Evolutionary conservation across 1,140 invertebrate species (phyloP).

Genomic region (Tetragnatha versicolor): DNA sequence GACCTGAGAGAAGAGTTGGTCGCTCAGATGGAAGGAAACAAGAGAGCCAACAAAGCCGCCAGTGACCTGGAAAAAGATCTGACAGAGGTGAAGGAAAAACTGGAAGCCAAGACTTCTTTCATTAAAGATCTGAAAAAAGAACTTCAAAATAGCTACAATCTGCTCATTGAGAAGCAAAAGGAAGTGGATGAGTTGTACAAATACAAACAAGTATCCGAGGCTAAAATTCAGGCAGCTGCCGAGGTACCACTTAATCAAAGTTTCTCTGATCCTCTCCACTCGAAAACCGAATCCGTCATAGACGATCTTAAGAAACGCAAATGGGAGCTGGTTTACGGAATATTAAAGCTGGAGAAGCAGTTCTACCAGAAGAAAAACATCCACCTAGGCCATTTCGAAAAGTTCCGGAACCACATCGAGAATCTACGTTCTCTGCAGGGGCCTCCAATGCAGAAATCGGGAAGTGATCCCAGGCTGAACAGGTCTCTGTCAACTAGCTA

Average conservation of each 20-base stretch:
- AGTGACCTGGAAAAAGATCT: neutral
- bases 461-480: constrained; percentile 21
- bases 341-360: constrained; percentile 17
- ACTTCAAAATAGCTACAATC: constrained; percentile 18
- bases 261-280: constrained; percentile 7
- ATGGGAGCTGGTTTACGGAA: constrained; percentile 16
- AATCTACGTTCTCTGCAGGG: constrained; percentile 6
- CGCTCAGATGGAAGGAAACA: neutral
- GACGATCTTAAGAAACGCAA: constrained; percentile 24
- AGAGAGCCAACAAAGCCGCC: neutral
- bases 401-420: constrained; percentile 18
- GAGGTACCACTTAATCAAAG: neutral
- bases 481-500: neutral
- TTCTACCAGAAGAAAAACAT: constrained; percentile 36
- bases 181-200: constrained; percentile 18
- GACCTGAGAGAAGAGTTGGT: constrained; percentile 13
- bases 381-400: constrained; percentile 21
- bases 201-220: neutral
- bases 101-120: constrained; percentile 22
- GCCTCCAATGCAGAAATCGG: constrained; percentile 5
- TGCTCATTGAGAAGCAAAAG: constrained; percentile 23
- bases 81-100: constrained; percentile 14
- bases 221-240: neutral
- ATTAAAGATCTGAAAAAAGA: constrained; percentile 42
- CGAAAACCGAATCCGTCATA: neutral